Evolutionary conservation across 2,888 invertebrate species (phyloP), one percentile per base, ranked within the genome.

Genomic region (Sphaerolaimus hirsutus): DNA sequence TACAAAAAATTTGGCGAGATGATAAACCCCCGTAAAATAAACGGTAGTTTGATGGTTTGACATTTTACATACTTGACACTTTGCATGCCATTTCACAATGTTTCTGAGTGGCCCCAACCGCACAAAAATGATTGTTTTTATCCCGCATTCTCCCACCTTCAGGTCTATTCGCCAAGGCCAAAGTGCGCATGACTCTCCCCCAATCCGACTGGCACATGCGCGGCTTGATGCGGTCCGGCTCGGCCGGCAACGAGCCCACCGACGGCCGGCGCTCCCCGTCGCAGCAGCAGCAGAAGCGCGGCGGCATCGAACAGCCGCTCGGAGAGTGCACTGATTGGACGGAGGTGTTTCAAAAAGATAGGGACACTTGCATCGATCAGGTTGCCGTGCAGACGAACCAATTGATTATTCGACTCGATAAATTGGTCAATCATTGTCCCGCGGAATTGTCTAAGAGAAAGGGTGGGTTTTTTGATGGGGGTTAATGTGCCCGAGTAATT

Each of bases 301-400:
- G n/a, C n/a, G n/a, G n/a, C n/a, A n/a, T n/a, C n/a, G n/a, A n/a
- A n/a, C n/a, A n/a, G n/a, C n/a, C n/a, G n/a, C n/a, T n/a, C n/a
- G n/a, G 73, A 64, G 75, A 82, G 52, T 68, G 69, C 40, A 71
- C 67, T 2, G 70, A 71, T 43, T 75, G 73, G n/a, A 77, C 77
- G 5, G 76, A 77, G 42, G 76, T 76, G 60, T 84, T 82, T 62
- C 80, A 77, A 60, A 73, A 57, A 36, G 59, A 70, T 47, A 68
- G 79, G 51, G 75, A 75, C 57, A 68, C 72, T 1, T 71, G 79
- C 48, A 69, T 89, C 49, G 87, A 91, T 66, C 75, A 83, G 56
- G 81, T 80, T 62, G 81, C 86, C 0, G 77, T 81, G 12, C 86
- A 91, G 68, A 91, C 89, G 1, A 97, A 97, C 65, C 89, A 86